Conservation (phyloP, 2,797 vertebrate species). For the Darevskia nairensis region DNA sequence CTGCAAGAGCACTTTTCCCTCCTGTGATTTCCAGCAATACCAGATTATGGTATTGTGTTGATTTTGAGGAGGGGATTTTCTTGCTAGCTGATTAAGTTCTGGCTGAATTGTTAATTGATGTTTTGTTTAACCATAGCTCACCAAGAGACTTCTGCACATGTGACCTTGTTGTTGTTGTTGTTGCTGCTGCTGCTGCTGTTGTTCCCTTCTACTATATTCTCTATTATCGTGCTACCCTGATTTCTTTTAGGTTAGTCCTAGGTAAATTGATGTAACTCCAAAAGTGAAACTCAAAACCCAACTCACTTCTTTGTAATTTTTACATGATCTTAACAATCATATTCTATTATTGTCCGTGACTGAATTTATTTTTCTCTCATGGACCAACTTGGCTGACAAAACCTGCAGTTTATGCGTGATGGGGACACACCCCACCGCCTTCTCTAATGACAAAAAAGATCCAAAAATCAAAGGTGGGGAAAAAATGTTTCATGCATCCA, state of each 20-base stretch:
- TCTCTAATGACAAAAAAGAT: conserved; percentile 42
- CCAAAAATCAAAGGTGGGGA: conserved; percentile 59
- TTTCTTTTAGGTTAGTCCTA: not conserved
- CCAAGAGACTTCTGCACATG: too few species aligned
- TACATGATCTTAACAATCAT: not conserved
- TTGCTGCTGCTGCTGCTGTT: too few species aligned
- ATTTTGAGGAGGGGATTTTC: too few species aligned
- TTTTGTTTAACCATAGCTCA: too few species aligned
- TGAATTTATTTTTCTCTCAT: too few species aligned
- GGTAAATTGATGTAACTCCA: not conserved
- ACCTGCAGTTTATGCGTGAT: not conserved
- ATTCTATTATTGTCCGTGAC: too few species aligned
- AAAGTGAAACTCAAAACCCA: not conserved
- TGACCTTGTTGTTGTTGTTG: too few species aligned
- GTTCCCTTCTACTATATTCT: not conserved
- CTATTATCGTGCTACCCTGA: not conserved
- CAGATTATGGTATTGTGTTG: too few species aligned
- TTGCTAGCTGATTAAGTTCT: not conserved
- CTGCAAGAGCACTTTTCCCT: too few species aligned
- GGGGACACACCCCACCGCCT: not conserved
- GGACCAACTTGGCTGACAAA: too few species aligned
- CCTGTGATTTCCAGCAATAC: too few species aligned
- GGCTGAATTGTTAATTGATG: too few species aligned
- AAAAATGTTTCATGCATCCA: conserved; percentile 41
- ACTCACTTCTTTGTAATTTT: not conserved